Percentiles rank a stretch among this genome's conserved stretches.
Evolutionary conservation across 2,797 vertebrate genomes (phyloP).

Genomic region (Chelon auratus): DNA sequence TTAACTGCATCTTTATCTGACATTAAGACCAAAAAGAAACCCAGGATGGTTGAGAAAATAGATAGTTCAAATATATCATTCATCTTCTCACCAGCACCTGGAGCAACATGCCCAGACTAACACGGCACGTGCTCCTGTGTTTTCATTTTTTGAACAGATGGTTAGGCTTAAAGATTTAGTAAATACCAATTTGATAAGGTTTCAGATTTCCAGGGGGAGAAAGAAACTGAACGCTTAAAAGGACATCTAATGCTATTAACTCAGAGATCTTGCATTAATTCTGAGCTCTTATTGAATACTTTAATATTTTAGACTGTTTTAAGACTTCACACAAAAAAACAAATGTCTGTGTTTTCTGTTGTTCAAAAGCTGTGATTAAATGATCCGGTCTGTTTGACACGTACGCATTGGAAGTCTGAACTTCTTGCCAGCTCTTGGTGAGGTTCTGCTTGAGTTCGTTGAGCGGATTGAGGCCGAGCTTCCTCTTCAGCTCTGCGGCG

Average conservation of each 20-base stretch:
- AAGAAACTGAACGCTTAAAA: neutral
- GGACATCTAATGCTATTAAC: neutral
- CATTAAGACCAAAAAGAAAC: no score
- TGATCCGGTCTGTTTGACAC: slow-evolving; percentile 66
- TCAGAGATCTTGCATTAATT: neutral
- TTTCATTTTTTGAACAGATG: neutral
- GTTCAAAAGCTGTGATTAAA: neutral
- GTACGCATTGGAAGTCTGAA: slow-evolving; percentile 95
- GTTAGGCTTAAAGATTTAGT: neutral
- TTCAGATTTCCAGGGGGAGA: neutral
- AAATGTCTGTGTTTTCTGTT: neutral
- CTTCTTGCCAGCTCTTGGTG: slow-evolving; percentile 93
- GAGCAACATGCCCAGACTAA: neutral
- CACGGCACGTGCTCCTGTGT: neutral
- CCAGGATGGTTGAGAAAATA: no score
- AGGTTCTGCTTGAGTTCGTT: slow-evolving; percentile 93
- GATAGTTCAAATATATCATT: neutral
- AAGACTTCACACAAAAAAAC: neutral
- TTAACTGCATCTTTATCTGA: no score
- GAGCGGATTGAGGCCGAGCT: slow-evolving; percentile 92
- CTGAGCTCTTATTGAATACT: neutral
- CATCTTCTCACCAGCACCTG: neutral
- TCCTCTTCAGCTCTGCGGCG: slow-evolving; percentile 92
- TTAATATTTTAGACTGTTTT: neutral
- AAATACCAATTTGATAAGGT: neutral